These are phyloP conservation scores for Oscheius sp. DNA, from an alignment of 2,888 invertebrate genomes.

Conservation along the genomic window DNA sequence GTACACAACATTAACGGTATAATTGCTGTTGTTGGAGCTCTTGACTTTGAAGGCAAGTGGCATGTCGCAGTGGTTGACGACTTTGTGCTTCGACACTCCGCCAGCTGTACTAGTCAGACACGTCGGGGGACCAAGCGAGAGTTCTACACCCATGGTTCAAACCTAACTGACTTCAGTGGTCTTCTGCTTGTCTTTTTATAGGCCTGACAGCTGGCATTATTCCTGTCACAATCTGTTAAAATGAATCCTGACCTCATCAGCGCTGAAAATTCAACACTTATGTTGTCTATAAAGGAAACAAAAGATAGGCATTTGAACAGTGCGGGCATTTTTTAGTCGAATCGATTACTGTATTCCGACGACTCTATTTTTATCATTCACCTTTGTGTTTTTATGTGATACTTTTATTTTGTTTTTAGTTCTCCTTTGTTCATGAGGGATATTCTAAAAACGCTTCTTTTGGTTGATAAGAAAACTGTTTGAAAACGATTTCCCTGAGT, in stretches of 20 bases:
- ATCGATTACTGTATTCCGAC: too few relatives aligned
- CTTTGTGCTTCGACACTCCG: slow-evolving; percentile 51
- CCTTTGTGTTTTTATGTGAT: too few relatives aligned
- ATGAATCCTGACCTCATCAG: too few relatives aligned
- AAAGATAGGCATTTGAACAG: too few relatives aligned
- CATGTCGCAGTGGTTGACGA: slow-evolving; percentile 52
- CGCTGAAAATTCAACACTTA: too few relatives aligned
- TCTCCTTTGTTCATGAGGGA: not conserved
- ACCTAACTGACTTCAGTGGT: too few relatives aligned
- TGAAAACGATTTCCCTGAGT: too few relatives aligned
- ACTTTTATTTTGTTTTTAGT: not conserved
- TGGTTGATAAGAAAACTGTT: too few relatives aligned
- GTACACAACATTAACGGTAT: slow-evolving; percentile 49
- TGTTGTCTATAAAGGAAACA: too few relatives aligned
- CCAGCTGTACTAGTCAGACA: slow-evolving; percentile 54
- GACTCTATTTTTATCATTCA: too few relatives aligned
- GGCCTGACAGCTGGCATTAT: not conserved
- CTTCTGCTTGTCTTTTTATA: too few relatives aligned
- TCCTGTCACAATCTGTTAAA: not conserved
- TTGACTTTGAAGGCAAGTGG: slow-evolving; percentile 56
- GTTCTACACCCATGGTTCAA: slow-evolving; percentile 28
- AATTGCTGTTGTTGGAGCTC: slow-evolving; percentile 59
- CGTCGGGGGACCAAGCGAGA: slow-evolving; percentile 46
- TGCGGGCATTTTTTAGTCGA: too few relatives aligned
- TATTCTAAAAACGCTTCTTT: not conserved